These are phyloP conservation scores for Nephrocerus scutellatus DNA, from an alignment of 2,888 invertebrate species.

Conservation along the genomic window DNA sequence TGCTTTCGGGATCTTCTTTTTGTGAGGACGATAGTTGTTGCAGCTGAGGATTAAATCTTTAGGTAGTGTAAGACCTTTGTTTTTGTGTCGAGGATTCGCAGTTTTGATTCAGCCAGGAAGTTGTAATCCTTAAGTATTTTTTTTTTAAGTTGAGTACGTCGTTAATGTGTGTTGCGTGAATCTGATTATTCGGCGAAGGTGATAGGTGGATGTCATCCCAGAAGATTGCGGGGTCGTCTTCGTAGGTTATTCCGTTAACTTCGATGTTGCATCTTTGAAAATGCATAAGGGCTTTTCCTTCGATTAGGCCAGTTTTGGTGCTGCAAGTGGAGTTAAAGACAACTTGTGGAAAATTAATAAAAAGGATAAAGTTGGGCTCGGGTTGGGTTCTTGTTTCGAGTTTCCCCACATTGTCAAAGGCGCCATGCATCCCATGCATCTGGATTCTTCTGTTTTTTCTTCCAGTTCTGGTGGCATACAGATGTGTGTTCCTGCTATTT, in stretches of 20 bases:
- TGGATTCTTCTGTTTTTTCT: conserved; percentile 5
- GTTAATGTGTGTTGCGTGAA: background rate
- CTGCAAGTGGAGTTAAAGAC: conserved; percentile 10
- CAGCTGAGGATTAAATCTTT: too few species aligned
- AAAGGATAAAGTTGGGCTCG: conserved; percentile 7
- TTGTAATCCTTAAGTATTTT: conserved; percentile 1
- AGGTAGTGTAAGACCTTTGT: too few species aligned
- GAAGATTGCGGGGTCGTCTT: conserved; percentile 2
- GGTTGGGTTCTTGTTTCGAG: conserved; percentile 8
- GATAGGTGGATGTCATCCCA: conserved; percentile 7
- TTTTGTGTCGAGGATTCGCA: too few species aligned
- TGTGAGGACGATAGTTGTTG: too few species aligned
- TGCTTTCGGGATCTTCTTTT: too few species aligned
- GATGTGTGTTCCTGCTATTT: too few species aligned
- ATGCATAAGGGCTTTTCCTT: conserved; percentile 8
- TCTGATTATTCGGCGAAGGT: conserved; percentile 7
- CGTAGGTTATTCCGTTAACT: conserved; percentile 6
- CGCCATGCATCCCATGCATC: conserved; percentile 10
- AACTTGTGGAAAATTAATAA: conserved; percentile 8
- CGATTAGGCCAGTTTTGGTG: background rate
- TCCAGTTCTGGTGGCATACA: background rate
- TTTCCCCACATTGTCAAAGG: conserved; percentile 4
- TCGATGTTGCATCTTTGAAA: conserved; percentile 3
- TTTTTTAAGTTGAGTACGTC: conserved; percentile 4
- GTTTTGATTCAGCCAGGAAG: background rate